Conservation (phyloP, 2,113 vertebrate species). For the Cyanoderma ruficeps region DNA sequence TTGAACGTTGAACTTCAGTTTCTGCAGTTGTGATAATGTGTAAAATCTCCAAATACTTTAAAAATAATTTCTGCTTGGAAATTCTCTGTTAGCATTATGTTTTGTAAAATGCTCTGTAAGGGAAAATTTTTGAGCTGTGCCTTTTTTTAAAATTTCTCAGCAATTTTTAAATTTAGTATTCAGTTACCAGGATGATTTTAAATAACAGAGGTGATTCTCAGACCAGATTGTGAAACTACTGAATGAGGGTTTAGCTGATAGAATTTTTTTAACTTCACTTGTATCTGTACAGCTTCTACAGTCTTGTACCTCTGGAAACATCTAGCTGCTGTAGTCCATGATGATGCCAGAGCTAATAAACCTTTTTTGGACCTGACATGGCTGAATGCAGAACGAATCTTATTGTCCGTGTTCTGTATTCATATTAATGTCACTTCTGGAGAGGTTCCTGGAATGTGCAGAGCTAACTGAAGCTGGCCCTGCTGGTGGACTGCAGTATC, state of each 20-base stretch:
- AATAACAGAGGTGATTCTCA: background rate
- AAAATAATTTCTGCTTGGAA: background rate
- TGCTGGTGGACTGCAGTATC: background rate
- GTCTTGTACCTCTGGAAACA: background rate
- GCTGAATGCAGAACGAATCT: background rate
- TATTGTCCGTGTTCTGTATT: background rate
- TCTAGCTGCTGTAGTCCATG: background rate
- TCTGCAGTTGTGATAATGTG: background rate
- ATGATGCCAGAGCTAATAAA: background rate
- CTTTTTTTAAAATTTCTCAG: background rate
- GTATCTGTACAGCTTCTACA: background rate
- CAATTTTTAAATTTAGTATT: background rate
- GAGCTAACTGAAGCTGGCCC: background rate
- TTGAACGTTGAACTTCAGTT: background rate
- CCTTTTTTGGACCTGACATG: background rate
- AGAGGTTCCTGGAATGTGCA: background rate
- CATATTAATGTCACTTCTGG: background rate
- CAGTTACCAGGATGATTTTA: background rate
- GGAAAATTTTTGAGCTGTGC: background rate
- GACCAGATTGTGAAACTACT: background rate
- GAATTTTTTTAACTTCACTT: background rate
- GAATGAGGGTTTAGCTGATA: background rate
- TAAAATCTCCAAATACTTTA: background rate
- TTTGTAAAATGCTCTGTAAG: background rate
- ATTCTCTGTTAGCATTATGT: background rate